Base-by-base conservation (phyloP, 2,113 vertebrate genomes). In the Thryonomys swinderianus region DNA sequence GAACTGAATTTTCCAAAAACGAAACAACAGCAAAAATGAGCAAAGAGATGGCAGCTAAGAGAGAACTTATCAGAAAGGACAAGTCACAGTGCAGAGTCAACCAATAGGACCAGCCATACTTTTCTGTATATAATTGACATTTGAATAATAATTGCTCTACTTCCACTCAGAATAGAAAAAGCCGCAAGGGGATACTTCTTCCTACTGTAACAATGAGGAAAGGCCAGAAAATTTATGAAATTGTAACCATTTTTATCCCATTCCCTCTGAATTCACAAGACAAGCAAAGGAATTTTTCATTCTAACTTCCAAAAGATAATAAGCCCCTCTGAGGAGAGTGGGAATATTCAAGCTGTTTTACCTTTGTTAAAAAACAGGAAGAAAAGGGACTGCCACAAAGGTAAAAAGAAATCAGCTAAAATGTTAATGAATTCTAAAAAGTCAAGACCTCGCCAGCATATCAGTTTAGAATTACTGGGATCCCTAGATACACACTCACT, bases 211-310 rank as follows among this genome's bases (percentile, higher is more conserved):
- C 4, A 23, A 85, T 45, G 40, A 89, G 45, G 25, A 88, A 93
- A 96, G 37, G 23, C 48, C 55, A 93, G 25, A 45, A 93, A 88
- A 87, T 86, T 73, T 84, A 83, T 14, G 92, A 86, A 86, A 86
- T 18, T 6, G 13, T 61, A 57, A 40, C 1, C 74, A 20, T 53
- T 91, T 71, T 67, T 14, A 85, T 7, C 30, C 55, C 30, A 66
- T 64, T 27, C 67, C 37, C 61, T 18, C 14, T 74, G 34, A 90
- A 66, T 32, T 85, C 88, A 85, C 2, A 91, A 30, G 13, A 34
- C 17, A 74, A 62, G 5, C 4, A 32, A 86, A 21, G 79, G 10
- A 91, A 62, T 45, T 73, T 23, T 73, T 74, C 40, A 74, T 13
- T 13, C 57, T 64, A 23, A 85, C 83, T 51, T 83, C 69, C 51